Evolutionary conservation across 23 tunicate genomes (phyloP).

Genomic region (Clavelina lepadiformis): DNA sequence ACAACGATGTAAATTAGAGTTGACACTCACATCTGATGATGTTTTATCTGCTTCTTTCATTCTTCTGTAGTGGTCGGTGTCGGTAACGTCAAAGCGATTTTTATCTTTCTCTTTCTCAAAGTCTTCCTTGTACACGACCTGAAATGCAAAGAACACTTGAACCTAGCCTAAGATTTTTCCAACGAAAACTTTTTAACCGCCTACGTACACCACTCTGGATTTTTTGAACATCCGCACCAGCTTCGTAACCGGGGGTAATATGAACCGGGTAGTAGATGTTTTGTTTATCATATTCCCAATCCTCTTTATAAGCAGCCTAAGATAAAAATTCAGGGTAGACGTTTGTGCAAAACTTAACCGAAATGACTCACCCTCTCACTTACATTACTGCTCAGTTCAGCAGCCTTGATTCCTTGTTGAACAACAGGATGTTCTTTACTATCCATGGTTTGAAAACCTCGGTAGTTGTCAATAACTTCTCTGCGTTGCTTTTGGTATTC

Average conservation of each 20-base stretch:
- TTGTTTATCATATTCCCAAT: conserved; percentile 91
- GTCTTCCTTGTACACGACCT: conserved; percentile 57
- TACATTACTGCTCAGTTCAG: too few species aligned
- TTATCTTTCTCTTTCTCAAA: conserved; percentile 36
- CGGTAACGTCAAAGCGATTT: conserved; percentile 48
- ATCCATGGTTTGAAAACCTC: conserved; percentile 99
- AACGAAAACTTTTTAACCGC: too few species aligned
- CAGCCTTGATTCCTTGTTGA: conserved; percentile 89
- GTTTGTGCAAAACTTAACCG: too few species aligned
- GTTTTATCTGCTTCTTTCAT: conserved; percentile 41
- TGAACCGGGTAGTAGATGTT: conserved; percentile 82
- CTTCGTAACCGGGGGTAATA: conserved; percentile 95
- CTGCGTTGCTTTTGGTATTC: conserved; percentile 68
- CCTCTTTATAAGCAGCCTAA: conserved; percentile 69
- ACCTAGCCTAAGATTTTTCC: too few species aligned
- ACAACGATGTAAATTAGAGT: too few species aligned
- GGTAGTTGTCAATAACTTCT: conserved; percentile 54
- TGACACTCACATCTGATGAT: conserved; percentile 67
- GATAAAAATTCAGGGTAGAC: too few species aligned
- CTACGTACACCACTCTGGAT: conserved; percentile 84
- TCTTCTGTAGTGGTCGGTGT: conserved; percentile 62
- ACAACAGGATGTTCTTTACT: conserved; percentile 91
- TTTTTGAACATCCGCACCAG: conserved; percentile 59
- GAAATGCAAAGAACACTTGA: too few species aligned
- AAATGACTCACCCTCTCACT: too few species aligned